phyloP scores from a whole-genome alignment of 2,888 invertebrate species.

The Drosophila pseudotakahashii region DNA sequence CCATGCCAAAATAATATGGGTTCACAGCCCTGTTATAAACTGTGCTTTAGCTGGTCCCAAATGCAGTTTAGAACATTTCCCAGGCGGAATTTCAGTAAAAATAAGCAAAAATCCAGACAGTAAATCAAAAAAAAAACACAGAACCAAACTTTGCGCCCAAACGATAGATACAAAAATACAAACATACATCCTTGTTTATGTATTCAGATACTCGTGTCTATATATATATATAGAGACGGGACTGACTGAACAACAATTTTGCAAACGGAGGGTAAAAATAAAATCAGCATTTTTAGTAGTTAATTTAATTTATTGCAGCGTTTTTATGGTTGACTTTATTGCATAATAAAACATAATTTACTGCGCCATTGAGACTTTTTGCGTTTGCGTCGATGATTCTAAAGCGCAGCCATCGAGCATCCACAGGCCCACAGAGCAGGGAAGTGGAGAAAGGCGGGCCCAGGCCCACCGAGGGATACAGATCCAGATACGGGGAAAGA shows the following conservation, averaged over 20 bases:
- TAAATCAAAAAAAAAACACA: constrained; percentile 5
- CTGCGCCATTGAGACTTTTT: constrained; percentile 83
- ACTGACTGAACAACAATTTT: constrained; percentile 48
- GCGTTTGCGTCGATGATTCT: constrained; percentile 77
- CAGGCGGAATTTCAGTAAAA: neutral
- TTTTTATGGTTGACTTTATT: constrained; percentile 85
- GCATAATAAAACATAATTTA: constrained; percentile 85
- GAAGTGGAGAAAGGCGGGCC: constrained; percentile 7
- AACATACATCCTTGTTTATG: constrained; percentile 33
- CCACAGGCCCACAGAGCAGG: constrained; percentile 14
- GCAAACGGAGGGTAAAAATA: constrained; percentile 73
- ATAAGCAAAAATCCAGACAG: constrained; percentile 7
- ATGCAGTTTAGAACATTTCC: neutral
- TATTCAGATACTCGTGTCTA: constrained; percentile 18
- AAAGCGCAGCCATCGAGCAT: constrained; percentile 70
- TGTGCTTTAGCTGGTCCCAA: neutral
- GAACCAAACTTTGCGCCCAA: constrained; percentile 10
- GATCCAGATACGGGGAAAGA: constrained; percentile 2
- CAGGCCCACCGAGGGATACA: constrained; percentile 9
- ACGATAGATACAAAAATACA: constrained; percentile 9
- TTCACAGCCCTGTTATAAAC: too few relatives aligned
- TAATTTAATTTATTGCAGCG: constrained; percentile 85
- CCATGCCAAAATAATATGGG: too few relatives aligned
- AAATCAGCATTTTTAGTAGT: constrained; percentile 85
- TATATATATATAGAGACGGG: constrained; percentile 4